phyloP scores from a whole-genome alignment of 2,888 invertebrate species.

The Strigamia crassipes region DNA sequence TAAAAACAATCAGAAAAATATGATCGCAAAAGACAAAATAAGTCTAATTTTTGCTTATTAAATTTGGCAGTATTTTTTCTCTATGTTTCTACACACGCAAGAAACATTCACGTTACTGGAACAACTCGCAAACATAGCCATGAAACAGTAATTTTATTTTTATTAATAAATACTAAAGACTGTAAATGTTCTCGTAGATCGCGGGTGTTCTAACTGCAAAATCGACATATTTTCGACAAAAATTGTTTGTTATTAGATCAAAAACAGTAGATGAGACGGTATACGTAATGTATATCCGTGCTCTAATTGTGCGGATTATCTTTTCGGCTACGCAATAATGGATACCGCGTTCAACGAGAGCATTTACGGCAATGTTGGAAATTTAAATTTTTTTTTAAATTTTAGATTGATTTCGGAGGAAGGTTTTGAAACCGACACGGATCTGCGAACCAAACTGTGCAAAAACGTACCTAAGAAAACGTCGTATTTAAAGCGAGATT shows the following conservation, averaged over 20 bases:
- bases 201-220: too few relatives aligned
- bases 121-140: constrained; percentile 94
- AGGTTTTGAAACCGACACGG: constrained; percentile 85
- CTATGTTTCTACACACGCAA: constrained; percentile 82
- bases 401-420: constrained; percentile 89
- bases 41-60: constrained; percentile 47
- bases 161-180: constrained; percentile 51
- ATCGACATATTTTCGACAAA: too few relatives aligned
- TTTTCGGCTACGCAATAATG: too few relatives aligned
- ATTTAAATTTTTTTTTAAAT: too few relatives aligned
- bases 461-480: constrained; percentile 87
- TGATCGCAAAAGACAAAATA: too few relatives aligned
- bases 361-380: too few relatives aligned
- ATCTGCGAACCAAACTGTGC: constrained; percentile 75
- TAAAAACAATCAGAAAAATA: constrained; percentile 52
- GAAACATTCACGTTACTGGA: constrained; percentile 92
- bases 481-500: constrained; percentile 89
- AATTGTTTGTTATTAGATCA: too few relatives aligned
- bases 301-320: too few relatives aligned
- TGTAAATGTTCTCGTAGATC: too few relatives aligned
- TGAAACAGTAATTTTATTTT: constrained; percentile 68
- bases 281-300: too few relatives aligned
- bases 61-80: constrained; percentile 80
- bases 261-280: too few relatives aligned
- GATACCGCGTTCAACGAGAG: too few relatives aligned